Evolutionary conservation across 2,113 vertebrate genomes (phyloP), one percentile per base, ranked within the genome.

Genomic region (Myrmecophaga tridactyla): DNA sequence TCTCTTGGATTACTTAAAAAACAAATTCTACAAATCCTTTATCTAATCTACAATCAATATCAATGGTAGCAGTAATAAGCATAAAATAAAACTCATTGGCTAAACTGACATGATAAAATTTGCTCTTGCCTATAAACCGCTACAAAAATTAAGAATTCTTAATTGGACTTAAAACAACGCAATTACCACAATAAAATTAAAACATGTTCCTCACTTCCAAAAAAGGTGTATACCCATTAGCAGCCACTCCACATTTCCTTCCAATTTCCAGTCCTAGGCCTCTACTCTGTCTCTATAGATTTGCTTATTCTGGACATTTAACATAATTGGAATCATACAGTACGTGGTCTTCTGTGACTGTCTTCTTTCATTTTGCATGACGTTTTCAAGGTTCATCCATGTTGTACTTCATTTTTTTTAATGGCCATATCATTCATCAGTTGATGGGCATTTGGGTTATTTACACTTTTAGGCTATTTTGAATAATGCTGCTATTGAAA

Each of bases 71-170:
- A 83, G 84, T 51, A 76, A 76, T 69, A 88, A 77, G 83, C 41
- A 67, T 67, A 84, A 88, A 76, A 76, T 48, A 48, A 88, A 76
- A 76, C 60, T 86, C 36, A 88, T 27, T 77, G 43, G n/a, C 23
- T 84, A 92, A 89, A 84, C 70, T 20, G 63, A 78, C 8, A 27
- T 15, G 4, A 65, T 48, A 69, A 76, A 20, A 9, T 76, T 81
- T 88, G 39, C n/a, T 88, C n/a, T 83, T 89, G 39, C 34, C 46
- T 76, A 51, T 27, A 69, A 76, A 77, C 25, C 62, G 48, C 17
- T 60, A 62, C 27, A 67, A 58, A 87, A 88, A 88, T 83, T 83
- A 88, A 88, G 41, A 72, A 86, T 92, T 82, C 67, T 70, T 89
- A 81, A 36, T 1, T 75, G 48, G 51, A 77, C 27, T 92, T 83